A percentile compares a stretch with the other conserved stretches of the same genome.
phyloP scores from a whole-genome alignment of 2,113 vertebrate species.

The Fulmarus glacialis region DNA sequence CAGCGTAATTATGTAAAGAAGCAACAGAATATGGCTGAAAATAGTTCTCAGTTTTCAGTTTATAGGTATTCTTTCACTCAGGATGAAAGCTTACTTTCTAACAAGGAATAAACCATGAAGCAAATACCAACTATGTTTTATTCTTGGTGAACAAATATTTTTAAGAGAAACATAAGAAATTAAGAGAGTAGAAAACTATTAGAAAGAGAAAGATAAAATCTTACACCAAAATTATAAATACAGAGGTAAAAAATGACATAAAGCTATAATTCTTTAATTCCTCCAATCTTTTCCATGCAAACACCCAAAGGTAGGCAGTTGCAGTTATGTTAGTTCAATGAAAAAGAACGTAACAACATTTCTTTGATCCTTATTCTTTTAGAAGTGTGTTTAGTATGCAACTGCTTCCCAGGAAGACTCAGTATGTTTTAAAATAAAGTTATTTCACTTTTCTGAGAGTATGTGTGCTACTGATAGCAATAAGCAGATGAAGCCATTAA shows the following conservation, averaged over 20 bases:
- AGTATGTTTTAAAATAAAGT: background rate
- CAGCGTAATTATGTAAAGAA: background rate
- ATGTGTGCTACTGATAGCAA: background rate
- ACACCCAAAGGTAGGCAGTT: background rate
- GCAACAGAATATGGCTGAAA: background rate
- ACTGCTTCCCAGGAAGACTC: background rate
- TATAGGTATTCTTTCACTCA: background rate
- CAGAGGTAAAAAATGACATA: background rate
- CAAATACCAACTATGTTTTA: background rate
- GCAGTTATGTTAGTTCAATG: background rate
- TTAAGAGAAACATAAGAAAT: background rate
- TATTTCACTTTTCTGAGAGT: background rate
- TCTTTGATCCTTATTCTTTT: background rate
- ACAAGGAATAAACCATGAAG: background rate
- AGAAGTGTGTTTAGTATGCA: background rate
- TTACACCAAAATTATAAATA: background rate
- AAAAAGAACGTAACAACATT: background rate
- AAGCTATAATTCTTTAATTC: background rate
- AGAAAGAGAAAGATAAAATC: background rate
- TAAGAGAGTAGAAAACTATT: background rate
- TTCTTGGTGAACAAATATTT: background rate
- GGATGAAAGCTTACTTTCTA: background rate
- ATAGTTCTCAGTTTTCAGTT: background rate
- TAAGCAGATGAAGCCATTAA: background rate
- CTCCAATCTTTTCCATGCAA: background rate